Base-by-base conservation (phyloP, 1,140 invertebrate species). In the Megathymus violae region DNA sequence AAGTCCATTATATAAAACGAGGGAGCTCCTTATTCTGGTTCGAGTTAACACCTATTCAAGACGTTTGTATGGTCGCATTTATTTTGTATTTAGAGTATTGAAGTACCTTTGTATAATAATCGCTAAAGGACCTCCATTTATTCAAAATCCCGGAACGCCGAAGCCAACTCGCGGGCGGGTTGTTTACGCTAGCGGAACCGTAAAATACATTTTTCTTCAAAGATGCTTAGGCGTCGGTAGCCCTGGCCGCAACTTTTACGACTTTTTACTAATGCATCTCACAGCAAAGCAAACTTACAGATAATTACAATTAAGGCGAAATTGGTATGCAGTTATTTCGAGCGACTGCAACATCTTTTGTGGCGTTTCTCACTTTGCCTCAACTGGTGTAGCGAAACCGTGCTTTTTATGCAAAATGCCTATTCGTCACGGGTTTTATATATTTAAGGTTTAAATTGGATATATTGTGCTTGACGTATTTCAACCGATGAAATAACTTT, bases 191-290 rank as follows among this genome's bases (percentile, higher is more conserved):
- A 15, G 64, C 46, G 27, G 47, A 61, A 40, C 56, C 63, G 67
- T 65, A 54, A 69, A 72, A 72, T 69, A 72, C 60, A 50, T 69
- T 72, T 66, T 72, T 68, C 60, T 54, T 51, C 61, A 50, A 60
- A 66, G 48, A 58, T 60, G 13, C 40, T 36, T 47, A 59, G 43
- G 16, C 40, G 22, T 27, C 38, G 17, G 50, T 4, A 51, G n/a
- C 38, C 34, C 5, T 36, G 31, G 13, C 34, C 27, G 2, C 48
- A 19, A 63, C 5, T 15, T 56, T 64, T 51, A 47, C 44, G 17
- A n/a, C 11, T 44, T 62, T 56, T 38, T 9, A 47, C 11, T 47
- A 14, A 22, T 14, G 13, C 41, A 46, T 40, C 25, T 58, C 16
- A 46, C 27, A 43, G 27, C 6, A 59, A 59, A 59, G 36, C 10